Evolutionary conservation across 2,797 vertebrate species (phyloP).

Genomic region (Menidia menidia): DNA sequence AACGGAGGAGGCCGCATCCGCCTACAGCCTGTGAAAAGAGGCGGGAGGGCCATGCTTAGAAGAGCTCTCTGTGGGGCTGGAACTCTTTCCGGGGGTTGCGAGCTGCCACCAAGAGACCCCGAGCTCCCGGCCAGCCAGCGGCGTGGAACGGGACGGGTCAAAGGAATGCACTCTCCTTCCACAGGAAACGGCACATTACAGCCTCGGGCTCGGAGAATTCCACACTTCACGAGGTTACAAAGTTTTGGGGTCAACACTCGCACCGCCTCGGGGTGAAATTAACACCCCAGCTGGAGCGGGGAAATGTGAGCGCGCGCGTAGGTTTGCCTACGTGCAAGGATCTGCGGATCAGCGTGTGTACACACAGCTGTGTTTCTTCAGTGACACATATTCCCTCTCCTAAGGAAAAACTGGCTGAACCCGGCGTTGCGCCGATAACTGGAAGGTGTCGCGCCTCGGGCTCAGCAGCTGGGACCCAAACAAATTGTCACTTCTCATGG

Average conservation of each 20-base stretch:
- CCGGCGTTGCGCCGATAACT: slow-evolving; percentile 64
- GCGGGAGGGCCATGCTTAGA: slow-evolving; percentile 16
- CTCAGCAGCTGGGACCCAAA: slow-evolving; percentile 65
- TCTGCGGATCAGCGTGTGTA: slow-evolving; percentile 49
- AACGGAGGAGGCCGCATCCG: slow-evolving; percentile 2
- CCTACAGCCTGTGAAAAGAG: slow-evolving; percentile 19
- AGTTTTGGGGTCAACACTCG: slow-evolving; percentile 81
- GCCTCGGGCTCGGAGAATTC: slow-evolving; percentile 76
- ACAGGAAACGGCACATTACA: slow-evolving; percentile 81
- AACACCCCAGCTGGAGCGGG: slow-evolving; percentile 81
- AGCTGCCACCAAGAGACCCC: slow-evolving; percentile 69
- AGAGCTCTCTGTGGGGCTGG: slow-evolving; percentile 44
- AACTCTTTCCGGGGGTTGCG: slow-evolving; percentile 52
- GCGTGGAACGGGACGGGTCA: slow-evolving; percentile 68
- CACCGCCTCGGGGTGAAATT: slow-evolving; percentile 81
- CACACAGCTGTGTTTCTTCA: slow-evolving; percentile 83
- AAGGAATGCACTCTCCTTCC: slow-evolving; percentile 73
- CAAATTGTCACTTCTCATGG: slow-evolving; percentile 52
- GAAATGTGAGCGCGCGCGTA: slow-evolving; percentile 52
- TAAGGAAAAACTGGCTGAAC: slow-evolving; percentile 71
- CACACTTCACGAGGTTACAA: slow-evolving; percentile 80
- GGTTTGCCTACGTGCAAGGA: slow-evolving; percentile 34
- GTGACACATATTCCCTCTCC: slow-evolving; percentile 75
- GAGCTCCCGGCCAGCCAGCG: slow-evolving; percentile 63
- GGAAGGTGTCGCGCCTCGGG: slow-evolving; percentile 55